These are phyloP conservation scores for Agrochola circellaris DNA, from an alignment of 2,888 invertebrate genomes.

Conservation along the genomic window DNA sequence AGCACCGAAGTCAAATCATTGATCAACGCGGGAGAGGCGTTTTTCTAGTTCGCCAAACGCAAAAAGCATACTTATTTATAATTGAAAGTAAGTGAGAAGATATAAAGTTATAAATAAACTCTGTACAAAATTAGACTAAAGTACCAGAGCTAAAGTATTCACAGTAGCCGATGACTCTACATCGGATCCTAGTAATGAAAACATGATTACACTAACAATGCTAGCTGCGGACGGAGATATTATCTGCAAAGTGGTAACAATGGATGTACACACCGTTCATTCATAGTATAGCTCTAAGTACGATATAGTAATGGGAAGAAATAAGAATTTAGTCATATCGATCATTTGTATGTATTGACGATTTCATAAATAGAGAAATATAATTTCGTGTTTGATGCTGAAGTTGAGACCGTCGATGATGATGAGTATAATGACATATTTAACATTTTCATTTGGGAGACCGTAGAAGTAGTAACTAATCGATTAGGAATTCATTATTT, in stretches of 20 bases:
- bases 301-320: conserved; percentile 40
- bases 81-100: conserved; percentile 18
- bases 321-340: conserved; percentile 21
- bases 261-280: conserved; percentile 62
- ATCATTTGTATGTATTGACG: conserved; percentile 1
- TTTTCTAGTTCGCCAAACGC: not conserved
- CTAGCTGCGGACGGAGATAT: conserved; percentile 54
- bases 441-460: not conserved
- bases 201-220: conserved; percentile 65
- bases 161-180: conserved; percentile 48
- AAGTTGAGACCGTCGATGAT: not conserved
- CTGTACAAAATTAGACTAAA: conserved; percentile 33
- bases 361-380: not conserved
- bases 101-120: conserved; percentile 20
- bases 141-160: conserved; percentile 31
- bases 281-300: conserved; percentile 56
- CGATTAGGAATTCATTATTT: conserved; percentile 14
- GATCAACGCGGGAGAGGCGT: conserved; percentile 6
- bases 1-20: not conserved
- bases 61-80: not conserved
- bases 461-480: conserved; percentile 1
- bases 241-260: conserved; percentile 64
- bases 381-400: not conserved
- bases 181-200: conserved; percentile 56
- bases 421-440: not conserved